A percentile compares a stretch with the other conserved stretches of the same genome.
These are phyloP conservation scores for Phylloscopus trochiloides DNA, from an alignment of 2,113 vertebrate species.

Conservation along the genomic window DNA sequence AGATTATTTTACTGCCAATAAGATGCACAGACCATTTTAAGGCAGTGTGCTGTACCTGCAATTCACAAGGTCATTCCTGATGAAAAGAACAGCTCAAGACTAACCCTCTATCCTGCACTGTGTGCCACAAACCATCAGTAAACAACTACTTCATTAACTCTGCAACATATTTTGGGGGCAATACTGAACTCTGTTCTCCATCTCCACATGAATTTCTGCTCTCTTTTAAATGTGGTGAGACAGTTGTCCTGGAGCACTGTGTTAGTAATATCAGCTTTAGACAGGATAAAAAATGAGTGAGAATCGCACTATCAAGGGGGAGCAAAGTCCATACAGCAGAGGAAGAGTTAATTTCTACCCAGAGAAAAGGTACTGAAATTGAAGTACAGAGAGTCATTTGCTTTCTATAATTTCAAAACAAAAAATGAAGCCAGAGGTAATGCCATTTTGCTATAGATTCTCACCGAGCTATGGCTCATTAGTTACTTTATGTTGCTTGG, in stretches of 20 bases:
- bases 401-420: background rate
- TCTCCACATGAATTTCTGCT: background rate
- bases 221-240: background rate
- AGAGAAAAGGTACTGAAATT: background rate
- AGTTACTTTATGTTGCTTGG: slow-evolving; percentile 7
- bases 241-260: background rate
- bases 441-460: background rate
- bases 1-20: background rate
- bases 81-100: background rate
- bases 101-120: background rate
- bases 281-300: background rate
- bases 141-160: background rate
- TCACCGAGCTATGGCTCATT: slow-evolving; percentile 19
- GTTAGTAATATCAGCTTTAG: background rate
- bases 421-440: background rate
- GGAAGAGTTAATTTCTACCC: background rate
- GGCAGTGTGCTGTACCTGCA: background rate
- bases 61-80: background rate
- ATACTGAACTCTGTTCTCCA: background rate
- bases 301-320: background rate
- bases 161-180: background rate
- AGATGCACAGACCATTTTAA: background rate
- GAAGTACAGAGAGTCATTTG: background rate
- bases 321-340: background rate
- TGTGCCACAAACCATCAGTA: background rate